Conservation (phyloP, 2,888 invertebrate species). For the Dasypolia templi region DNA sequence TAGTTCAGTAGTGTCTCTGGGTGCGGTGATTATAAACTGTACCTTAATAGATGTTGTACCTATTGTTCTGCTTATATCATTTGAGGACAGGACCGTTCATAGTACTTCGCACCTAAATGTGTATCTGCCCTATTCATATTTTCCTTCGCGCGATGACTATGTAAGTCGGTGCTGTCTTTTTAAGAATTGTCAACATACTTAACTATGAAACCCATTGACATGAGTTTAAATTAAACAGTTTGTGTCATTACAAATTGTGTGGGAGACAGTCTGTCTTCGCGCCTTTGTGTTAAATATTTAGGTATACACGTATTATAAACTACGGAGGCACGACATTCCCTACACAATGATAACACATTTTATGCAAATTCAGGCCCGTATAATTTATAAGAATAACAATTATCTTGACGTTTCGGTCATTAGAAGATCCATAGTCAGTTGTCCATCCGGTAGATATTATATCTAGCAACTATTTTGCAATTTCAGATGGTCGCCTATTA, state of each 20-base stretch:
- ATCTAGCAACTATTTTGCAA: not conserved
- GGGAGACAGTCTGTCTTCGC: not conserved
- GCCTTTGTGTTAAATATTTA: not conserved
- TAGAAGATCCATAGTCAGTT: not conserved
- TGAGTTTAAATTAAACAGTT: slow-evolving; percentile 8
- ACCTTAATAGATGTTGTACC: slow-evolving; percentile 12
- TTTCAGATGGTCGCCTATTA: slow-evolving; percentile 18
- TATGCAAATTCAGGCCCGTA: not conserved
- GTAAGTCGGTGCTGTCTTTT: not conserved
- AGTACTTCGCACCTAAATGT: not conserved
- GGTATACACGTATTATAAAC: not conserved
- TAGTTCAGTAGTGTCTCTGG: not conserved
- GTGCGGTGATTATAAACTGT: slow-evolving; percentile 8
- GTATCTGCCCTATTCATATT: not conserved
- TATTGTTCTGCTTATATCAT: slow-evolving; percentile 18
- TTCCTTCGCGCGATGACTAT: not conserved
- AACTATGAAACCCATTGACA: not conserved
- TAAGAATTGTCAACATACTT: not conserved
- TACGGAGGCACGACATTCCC: not conserved
- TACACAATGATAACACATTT: not conserved
- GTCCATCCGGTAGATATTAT: not conserved
- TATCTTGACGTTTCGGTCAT: not conserved
- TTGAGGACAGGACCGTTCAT: not conserved
- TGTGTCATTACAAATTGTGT: slow-evolving; percentile 9
- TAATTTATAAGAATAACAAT: not conserved